phyloP scores from a whole-genome alignment of 2,113 vertebrate species.

The Saguinus midas region DNA sequence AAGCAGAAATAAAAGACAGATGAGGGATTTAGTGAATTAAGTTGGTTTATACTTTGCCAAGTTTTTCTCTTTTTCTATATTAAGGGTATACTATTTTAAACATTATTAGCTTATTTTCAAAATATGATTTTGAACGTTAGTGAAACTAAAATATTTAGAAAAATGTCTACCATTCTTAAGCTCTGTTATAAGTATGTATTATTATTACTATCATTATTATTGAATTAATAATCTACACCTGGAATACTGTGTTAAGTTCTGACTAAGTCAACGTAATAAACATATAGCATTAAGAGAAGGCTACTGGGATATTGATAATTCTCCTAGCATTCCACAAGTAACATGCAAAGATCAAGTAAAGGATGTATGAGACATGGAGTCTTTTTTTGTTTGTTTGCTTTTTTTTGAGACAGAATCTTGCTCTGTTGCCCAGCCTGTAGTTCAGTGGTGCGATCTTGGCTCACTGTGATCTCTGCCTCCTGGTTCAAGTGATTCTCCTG shows the following conservation, averaged over 20 bases:
- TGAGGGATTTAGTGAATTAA: background rate
- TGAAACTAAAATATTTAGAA: background rate
- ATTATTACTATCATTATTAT: background rate
- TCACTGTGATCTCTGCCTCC: too few species aligned
- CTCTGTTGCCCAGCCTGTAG: too few species aligned
- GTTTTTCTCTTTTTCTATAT: background rate
- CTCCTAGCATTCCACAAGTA: background rate
- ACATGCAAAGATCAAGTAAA: background rate
- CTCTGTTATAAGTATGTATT: background rate
- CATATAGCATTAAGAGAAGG: background rate
- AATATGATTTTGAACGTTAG: background rate
- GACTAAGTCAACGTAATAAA: background rate
- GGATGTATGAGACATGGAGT: background rate
- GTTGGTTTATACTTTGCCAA: background rate
- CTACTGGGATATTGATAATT: background rate
- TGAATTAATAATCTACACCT: background rate
- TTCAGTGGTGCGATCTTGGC: too few species aligned
- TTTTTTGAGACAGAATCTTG: too few species aligned
- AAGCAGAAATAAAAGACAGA: background rate
- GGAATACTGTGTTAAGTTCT: background rate
- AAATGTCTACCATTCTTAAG: background rate
- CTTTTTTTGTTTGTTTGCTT: background rate
- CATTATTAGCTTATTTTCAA: conserved; percentile 29
- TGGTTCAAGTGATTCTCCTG: too few species aligned
- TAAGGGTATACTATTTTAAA: background rate